Evolutionary conservation across 2,113 vertebrate genomes (phyloP).

Genomic region (Hyperoodon ampullatus): DNA sequence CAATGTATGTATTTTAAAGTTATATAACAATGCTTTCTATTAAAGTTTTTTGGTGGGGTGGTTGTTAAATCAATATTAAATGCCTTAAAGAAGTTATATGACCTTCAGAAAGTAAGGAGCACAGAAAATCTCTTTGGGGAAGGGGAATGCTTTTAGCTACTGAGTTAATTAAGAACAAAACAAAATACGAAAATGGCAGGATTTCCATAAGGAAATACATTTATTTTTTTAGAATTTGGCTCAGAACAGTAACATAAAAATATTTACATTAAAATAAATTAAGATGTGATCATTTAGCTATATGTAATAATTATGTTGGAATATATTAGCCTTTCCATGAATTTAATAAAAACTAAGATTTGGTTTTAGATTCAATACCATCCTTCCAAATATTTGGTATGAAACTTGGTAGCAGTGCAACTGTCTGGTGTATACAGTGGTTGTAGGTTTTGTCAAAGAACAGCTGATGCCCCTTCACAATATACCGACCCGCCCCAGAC

Average conservation of each 20-base stretch:
- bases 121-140: neutral
- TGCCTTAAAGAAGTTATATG: slow-evolving; percentile 20
- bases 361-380: slow-evolving; percentile 47
- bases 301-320: slow-evolving; percentile 53
- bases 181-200: neutral
- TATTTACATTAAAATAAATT: slow-evolving; percentile 76
- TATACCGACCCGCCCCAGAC: neutral
- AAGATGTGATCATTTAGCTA: slow-evolving; percentile 52
- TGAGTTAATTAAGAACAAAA: slow-evolving; percentile 15
- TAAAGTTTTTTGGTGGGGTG: neutral
- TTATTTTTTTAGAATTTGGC: slow-evolving; percentile 66
- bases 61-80: slow-evolving; percentile 27
- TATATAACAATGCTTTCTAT: neutral
- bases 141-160: slow-evolving; percentile 42
- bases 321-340: slow-evolving; percentile 54
- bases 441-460: neutral
- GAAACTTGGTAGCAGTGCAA: slow-evolving; percentile 2
- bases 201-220: slow-evolving; percentile 62
- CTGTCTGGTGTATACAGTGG: neutral
- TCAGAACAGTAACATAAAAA: slow-evolving; percentile 63
- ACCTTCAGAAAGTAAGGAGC: slow-evolving; percentile 2
- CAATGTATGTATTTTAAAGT: neutral
- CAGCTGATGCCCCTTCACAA: neutral
- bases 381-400: slow-evolving; percentile 50
- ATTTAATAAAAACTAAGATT: slow-evolving; percentile 58